phyloP scores from a whole-genome alignment of 2,113 vertebrate genomes.

The Rhegmatorhina hoffmannsi region DNA sequence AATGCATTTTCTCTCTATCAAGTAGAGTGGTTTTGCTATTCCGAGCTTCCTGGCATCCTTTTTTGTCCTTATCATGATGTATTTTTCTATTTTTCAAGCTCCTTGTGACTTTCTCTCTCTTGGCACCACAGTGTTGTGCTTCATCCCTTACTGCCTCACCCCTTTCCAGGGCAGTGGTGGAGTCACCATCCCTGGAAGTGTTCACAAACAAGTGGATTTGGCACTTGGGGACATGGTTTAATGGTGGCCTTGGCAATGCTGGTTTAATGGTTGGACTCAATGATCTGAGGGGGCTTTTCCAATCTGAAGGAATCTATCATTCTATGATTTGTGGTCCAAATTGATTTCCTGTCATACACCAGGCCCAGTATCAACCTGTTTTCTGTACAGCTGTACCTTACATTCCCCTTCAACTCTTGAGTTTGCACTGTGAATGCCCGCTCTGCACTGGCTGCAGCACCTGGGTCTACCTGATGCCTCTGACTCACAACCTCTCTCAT shows the following conservation, averaged over 20 bases:
- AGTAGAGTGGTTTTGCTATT: background rate
- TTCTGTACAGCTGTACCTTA: background rate
- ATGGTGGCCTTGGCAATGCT: background rate
- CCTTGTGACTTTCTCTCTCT: background rate
- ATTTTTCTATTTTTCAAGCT: background rate
- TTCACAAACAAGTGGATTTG: background rate
- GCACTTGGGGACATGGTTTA: background rate
- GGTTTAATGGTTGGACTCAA: fast-evolving
- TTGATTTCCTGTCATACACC: background rate
- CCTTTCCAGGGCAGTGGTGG: background rate
- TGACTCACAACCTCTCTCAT: background rate
- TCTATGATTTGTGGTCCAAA: background rate
- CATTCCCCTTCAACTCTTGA: background rate
- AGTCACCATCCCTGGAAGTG: background rate
- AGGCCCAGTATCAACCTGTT: background rate
- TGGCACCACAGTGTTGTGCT: background rate
- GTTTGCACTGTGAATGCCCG: fast-evolving
- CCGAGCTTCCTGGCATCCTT: background rate
- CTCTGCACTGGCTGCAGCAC: background rate
- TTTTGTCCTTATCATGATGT: background rate
- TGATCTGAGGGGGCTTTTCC: background rate
- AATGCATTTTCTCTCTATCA: background rate
- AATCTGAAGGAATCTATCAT: background rate
- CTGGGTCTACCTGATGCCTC: fast-evolving
- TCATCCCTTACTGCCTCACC: background rate